phyloP scores from a whole-genome alignment of 2,113 vertebrate species.

The Malurus melanocephalus region DNA sequence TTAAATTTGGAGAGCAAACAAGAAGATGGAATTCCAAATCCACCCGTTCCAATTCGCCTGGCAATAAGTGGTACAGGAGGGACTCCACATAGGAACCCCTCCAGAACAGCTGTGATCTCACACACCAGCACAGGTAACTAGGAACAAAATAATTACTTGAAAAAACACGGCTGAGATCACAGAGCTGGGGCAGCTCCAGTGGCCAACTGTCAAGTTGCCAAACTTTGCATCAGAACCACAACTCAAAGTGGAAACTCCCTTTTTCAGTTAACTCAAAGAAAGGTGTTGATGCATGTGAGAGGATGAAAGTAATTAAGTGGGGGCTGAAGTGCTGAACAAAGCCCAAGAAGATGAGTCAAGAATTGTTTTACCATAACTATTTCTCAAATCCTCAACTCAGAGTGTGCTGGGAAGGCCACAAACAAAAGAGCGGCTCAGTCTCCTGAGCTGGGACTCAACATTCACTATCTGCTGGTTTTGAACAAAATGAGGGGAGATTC shows the following conservation, averaged over 20 bases:
- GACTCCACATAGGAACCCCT: accelerated
- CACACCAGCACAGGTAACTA: background rate
- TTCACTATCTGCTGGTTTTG: too few species aligned
- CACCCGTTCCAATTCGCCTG: background rate
- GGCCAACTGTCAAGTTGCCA: accelerated
- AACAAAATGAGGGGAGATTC: too few species aligned
- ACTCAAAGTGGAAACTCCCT: background rate
- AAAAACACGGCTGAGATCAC: background rate
- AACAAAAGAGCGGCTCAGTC: background rate
- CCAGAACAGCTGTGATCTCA: background rate
- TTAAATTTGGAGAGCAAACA: background rate
- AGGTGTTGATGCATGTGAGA: background rate
- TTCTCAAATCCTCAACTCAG: background rate
- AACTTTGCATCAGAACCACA: background rate
- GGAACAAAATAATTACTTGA: background rate
- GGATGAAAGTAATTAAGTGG: background rate
- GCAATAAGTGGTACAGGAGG: background rate
- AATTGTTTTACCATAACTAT: background rate
- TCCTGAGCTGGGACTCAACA: accelerated
- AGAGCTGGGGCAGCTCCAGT: background rate
- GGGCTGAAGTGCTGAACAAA: background rate
- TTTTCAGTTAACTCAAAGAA: background rate
- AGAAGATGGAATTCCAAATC: background rate
- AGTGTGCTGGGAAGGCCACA: background rate
- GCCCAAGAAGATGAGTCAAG: background rate